phyloP scores from a whole-genome alignment of 2,888 invertebrate species.

The Lathronympha strigana region DNA sequence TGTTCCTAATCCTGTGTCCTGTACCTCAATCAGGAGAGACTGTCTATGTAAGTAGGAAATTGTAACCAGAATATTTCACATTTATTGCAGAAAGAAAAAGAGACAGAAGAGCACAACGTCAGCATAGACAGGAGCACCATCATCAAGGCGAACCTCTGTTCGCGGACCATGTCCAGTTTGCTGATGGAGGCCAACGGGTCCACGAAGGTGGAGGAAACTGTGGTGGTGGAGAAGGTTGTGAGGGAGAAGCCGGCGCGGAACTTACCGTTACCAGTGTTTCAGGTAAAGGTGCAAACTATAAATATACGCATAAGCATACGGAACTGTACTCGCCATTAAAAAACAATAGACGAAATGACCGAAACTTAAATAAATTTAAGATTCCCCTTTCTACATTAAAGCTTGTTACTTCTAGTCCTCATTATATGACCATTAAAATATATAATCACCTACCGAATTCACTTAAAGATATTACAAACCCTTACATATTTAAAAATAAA shows the following conservation, averaged over 20 bases:
- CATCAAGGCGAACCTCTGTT: constrained; percentile 71
- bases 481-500: too few species aligned
- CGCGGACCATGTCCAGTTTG: constrained; percentile 63
- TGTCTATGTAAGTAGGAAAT: too few species aligned
- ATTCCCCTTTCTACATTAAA: too few species aligned
- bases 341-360: background rate
- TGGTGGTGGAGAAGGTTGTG: constrained; percentile 55
- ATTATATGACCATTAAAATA: too few species aligned
- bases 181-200: constrained; percentile 58
- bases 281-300: constrained; percentile 71
- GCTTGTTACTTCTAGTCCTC: too few species aligned
- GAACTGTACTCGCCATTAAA: too few species aligned
- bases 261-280: constrained; percentile 71
- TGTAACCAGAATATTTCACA: constrained; percentile 29
- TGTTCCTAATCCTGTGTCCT: too few species aligned
- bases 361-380: too few species aligned
- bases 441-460: too few species aligned
- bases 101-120: constrained; percentile 55
- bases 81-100: constrained; percentile 71
- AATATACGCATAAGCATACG: too few species aligned
- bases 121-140: constrained; percentile 64
- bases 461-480: too few species aligned
- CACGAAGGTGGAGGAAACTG: constrained; percentile 39
- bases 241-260: constrained; percentile 74
- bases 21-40: too few species aligned